phyloP scores from a whole-genome alignment of 30 jellyfish, hydroid and myxozoan genomes.

The Clytia hemisphaerica region DNA sequence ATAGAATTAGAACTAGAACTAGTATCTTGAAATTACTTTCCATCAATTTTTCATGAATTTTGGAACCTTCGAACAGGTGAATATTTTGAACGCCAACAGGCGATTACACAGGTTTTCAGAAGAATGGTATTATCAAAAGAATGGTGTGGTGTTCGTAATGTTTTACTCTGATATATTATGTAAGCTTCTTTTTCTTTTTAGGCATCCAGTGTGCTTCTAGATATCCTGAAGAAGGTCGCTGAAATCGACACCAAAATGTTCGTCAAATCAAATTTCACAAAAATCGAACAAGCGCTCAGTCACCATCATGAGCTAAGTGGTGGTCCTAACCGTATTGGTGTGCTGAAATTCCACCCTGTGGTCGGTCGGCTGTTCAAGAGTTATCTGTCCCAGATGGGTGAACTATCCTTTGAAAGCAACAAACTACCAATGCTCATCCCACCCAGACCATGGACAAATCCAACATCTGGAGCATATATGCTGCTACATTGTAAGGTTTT shows the following conservation, averaged over 20 bases:
- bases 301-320: conserved; percentile 54
- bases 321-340: conserved; percentile 61
- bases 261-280: conserved; percentile 18
- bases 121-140: no score
- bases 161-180: no score
- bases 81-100: no score
- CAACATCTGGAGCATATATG: conserved; percentile 73
- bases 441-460: conserved; percentile 91
- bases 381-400: conserved; percentile 62
- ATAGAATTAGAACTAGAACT: no score
- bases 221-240: conserved; percentile 56
- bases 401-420: conserved; percentile 63
- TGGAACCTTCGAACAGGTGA: no score
- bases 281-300: conserved; percentile 40
- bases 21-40: no score
- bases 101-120: no score
- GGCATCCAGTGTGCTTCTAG: conserved; percentile 85
- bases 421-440: conserved; percentile 87
- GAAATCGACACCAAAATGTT: conserved; percentile 39
- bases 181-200: neutral
- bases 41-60: no score
- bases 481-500: conserved; percentile 60
- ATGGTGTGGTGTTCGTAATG: no score
- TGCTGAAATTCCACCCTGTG: conserved; percentile 70
- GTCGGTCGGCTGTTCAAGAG: conserved; percentile 57